A percentile compares a stretch with the other conserved stretches of the same genome.
These are phyloP conservation scores for Chouioia cunea DNA, from an alignment of 2,888 invertebrate genomes.

Conservation along the genomic window DNA sequence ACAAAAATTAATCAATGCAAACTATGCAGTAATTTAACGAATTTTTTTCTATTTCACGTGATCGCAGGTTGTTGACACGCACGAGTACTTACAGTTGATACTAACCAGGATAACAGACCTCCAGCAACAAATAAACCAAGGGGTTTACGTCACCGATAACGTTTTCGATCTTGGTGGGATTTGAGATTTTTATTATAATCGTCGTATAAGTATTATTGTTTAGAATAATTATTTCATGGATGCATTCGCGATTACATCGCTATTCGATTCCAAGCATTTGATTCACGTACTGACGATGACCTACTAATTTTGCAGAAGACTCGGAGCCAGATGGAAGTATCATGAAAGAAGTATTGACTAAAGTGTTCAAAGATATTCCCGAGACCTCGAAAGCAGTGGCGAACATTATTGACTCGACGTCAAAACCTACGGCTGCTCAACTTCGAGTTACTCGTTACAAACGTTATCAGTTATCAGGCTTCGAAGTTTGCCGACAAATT, in stretches of 20 bases:
- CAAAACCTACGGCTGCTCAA: slow-evolving; percentile 51
- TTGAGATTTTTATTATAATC: slow-evolving; percentile 1
- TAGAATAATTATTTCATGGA: neutral
- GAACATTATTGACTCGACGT: slow-evolving; percentile 55
- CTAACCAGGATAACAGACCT: slow-evolving; percentile 60
- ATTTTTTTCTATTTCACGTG: no score
- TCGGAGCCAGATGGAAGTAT: slow-evolving; percentile 54
- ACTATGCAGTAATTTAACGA: no score
- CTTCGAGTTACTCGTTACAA: slow-evolving; percentile 56
- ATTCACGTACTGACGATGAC: neutral
- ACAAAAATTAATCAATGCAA: no score
- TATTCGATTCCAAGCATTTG: neutral
- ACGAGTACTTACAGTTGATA: slow-evolving; percentile 62
- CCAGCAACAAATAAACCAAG: slow-evolving; percentile 60
- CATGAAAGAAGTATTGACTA: slow-evolving; percentile 60
- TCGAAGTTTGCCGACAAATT: slow-evolving; percentile 62
- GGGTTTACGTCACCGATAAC: slow-evolving; percentile 37
- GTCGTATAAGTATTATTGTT: neutral
- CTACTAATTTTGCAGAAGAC: slow-evolving; percentile 52
- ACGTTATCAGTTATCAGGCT: slow-evolving; percentile 61
- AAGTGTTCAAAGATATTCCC: slow-evolving; percentile 63
- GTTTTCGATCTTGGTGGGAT: slow-evolving; percentile 33
- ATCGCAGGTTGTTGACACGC: slow-evolving; percentile 53
- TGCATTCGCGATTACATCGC: neutral
- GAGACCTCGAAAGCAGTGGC: slow-evolving; percentile 56